A percentile compares a stretch with the other conserved stretches of the same genome.
Evolutionary conservation across 2,113 vertebrate genomes (phyloP).

Genomic region (Elanoides forficatus): DNA sequence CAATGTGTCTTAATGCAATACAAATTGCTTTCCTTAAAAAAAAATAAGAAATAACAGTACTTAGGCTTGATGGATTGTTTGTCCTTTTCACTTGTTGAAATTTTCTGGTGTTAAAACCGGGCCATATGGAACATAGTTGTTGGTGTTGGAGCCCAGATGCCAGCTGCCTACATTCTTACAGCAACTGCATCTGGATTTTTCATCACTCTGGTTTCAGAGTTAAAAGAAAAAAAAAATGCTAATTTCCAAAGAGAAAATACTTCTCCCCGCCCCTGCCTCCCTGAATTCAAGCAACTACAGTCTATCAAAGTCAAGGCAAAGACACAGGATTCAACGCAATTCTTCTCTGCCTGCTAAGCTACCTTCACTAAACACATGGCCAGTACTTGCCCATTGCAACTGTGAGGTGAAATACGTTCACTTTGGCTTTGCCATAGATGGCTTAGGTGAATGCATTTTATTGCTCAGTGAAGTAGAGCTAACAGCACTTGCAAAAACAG

Average conservation of each 20-base stretch:
- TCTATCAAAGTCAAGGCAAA: neutral
- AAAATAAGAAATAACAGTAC: constrained; percentile 26
- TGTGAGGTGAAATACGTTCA: neutral
- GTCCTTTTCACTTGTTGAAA: constrained; percentile 50
- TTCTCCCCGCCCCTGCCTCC: too few species aligned
- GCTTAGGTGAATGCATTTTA: neutral
- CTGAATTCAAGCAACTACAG: neutral
- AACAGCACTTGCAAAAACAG: neutral
- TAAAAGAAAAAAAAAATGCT: neutral
- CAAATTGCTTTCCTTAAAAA: constrained; percentile 29
- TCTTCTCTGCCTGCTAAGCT: neutral
- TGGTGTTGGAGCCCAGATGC: constrained; percentile 52
- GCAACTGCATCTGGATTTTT: constrained; percentile 46
- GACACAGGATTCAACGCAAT: neutral
- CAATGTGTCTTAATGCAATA: neutral
- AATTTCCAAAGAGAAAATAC: neutral
- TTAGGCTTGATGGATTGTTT: constrained; percentile 54
- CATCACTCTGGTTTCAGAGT: neutral
- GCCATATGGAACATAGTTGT: constrained; percentile 53
- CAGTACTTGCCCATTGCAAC: neutral
- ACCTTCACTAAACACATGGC: neutral
- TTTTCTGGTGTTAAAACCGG: constrained; percentile 27
- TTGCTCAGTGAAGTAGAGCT: neutral
- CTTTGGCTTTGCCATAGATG: neutral
- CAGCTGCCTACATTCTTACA: constrained; percentile 46